phyloP scores from a whole-genome alignment of 2,888 invertebrate species.

The Arrhopalites spinosus region DNA sequence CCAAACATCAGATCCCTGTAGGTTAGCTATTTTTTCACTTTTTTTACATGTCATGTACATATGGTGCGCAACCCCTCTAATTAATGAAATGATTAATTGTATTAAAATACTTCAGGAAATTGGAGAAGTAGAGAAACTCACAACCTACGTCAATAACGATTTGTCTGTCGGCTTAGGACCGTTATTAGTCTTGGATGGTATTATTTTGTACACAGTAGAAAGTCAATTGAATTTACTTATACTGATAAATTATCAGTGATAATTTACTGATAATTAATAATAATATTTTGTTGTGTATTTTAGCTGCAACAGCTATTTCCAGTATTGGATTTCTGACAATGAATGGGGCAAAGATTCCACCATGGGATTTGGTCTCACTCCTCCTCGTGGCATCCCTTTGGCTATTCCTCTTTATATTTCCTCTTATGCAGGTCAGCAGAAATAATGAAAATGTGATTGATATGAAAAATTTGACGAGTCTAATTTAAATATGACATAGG shows the following conservation, averaged over 20 bases:
- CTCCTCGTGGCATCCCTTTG: conserved; percentile 61
- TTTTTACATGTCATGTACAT: no score
- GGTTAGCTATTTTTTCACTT: no score
- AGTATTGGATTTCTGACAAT: conserved; percentile 72
- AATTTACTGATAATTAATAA: no score
- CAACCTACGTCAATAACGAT: conserved; percentile 77
- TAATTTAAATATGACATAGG: conserved; percentile 62
- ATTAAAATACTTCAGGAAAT: conserved; percentile 67
- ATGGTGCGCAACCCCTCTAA: no score
- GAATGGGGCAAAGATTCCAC: conserved; percentile 63
- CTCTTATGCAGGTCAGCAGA: conserved; percentile 70
- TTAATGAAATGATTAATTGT: neutral
- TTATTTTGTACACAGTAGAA: no score
- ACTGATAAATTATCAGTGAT: no score
- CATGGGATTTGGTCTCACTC: conserved; percentile 65
- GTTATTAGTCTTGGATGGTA: conserved; percentile 65
- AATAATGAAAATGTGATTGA: neutral
- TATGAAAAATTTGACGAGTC: no score
- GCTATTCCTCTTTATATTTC: conserved; percentile 69
- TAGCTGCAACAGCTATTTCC: conserved; percentile 71
- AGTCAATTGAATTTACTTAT: no score
- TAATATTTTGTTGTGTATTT: no score
- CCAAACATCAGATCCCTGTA: no score
- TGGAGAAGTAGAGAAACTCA: conserved; percentile 75
- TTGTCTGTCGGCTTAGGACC: conserved; percentile 71